Conservation (phyloP, 2,797 vertebrate genomes). For the Oreochromis mossambicus region DNA sequence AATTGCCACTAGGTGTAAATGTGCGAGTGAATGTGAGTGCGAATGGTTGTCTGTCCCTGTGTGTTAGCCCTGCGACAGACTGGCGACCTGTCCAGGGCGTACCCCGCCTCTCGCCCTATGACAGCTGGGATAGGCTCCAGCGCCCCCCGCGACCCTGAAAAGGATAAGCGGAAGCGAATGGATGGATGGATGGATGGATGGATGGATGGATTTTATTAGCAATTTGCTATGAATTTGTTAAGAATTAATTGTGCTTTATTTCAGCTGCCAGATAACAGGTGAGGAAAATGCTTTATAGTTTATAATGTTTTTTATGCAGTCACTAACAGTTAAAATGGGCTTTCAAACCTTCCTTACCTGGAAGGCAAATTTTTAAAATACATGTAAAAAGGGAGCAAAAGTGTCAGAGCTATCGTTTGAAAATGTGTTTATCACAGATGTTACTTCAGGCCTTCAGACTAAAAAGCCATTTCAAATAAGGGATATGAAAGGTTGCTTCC, state of each 20-base stretch:
- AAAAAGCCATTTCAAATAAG: neutral
- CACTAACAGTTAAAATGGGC: neutral
- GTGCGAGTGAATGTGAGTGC: no score
- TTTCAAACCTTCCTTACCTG: neutral
- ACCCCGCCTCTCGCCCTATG: no score
- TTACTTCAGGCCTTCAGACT: fast-evolving
- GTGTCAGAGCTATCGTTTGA: neutral
- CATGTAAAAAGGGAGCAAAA: neutral
- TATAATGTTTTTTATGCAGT: neutral
- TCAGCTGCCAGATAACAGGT: neutral
- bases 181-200: no score
- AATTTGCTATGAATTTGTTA: neutral
- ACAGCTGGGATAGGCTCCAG: no score
- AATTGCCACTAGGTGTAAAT: no score
- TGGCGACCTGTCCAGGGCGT: no score
- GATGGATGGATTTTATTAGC: neutral
- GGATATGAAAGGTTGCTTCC: neutral
- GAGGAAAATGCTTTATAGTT: neutral
- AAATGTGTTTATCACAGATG: neutral
- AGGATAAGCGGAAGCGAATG: no score
- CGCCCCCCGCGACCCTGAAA: no score
- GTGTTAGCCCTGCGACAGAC: no score
- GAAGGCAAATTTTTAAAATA: fast-evolving
- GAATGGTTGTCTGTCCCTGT: no score
- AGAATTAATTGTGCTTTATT: neutral